Percentiles rank a stretch among this genome's conserved stretches.
These are phyloP conservation scores for Dendronephthya gigantea DNA, from an alignment of 64 coral and sea anemone genomes.

Conservation along the genomic window DNA sequence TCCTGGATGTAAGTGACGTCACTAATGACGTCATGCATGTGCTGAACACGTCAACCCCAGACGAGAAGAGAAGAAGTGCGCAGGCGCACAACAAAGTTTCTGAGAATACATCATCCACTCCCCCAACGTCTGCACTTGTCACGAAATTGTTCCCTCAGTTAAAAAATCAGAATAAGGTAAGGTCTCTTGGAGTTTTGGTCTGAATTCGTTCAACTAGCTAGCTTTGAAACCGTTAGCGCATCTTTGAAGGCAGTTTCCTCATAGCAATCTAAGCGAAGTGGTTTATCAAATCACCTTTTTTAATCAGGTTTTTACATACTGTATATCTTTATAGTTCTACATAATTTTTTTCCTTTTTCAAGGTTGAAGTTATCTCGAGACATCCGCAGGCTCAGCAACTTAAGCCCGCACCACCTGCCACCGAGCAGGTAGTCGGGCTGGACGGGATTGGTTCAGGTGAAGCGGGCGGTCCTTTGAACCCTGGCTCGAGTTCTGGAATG, in stretches of 20 bases:
- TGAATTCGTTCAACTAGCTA: too few relatives aligned
- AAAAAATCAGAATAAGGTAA: slow-evolving; percentile 54
- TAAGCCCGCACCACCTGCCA: background rate
- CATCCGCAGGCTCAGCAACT: background rate
- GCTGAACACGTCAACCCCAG: background rate
- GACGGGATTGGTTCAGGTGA: background rate
- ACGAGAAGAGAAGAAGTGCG: background rate
- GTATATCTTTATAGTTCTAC: background rate
- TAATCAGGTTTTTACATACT: background rate
- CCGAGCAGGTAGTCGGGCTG: background rate
- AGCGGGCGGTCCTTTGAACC: background rate
- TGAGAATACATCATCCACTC: slow-evolving; percentile 25
- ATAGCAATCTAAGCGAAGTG: too few relatives aligned
- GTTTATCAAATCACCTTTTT: too few relatives aligned
- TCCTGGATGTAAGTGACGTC: background rate
- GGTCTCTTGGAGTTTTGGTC: background rate
- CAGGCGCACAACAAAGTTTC: background rate
- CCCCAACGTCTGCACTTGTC: slow-evolving; percentile 78
- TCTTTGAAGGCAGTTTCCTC: too few relatives aligned
- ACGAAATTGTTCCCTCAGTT: slow-evolving; percentile 87
- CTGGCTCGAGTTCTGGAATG: slow-evolving; percentile 6
- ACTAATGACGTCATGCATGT: background rate
- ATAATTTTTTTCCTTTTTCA: too few relatives aligned
- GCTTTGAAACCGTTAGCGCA: too few relatives aligned
- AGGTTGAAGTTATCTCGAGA: background rate